A percentile compares a stretch with the other conserved stretches of the same genome.
Evolutionary conservation across 2,797 vertebrate species (phyloP).

Genomic region (Rhabdophis nuchalis): DNA sequence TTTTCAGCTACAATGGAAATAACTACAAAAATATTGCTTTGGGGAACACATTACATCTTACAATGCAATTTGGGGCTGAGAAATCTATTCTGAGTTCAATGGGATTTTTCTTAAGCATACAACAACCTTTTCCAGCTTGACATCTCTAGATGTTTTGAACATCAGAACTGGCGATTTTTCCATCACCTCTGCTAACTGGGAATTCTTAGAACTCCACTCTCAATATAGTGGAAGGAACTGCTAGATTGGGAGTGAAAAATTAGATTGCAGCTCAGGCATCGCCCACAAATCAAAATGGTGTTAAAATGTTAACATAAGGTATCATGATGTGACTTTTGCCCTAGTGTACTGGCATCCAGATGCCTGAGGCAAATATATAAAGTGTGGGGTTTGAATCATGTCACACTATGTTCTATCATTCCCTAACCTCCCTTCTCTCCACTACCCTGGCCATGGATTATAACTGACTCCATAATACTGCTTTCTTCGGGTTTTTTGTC

Average conservation of each 20-base stretch:
- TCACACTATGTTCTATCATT: not conserved
- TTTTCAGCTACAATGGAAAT: not conserved
- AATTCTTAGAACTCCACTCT: not conserved
- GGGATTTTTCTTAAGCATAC: not conserved
- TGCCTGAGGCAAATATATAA: not conserved
- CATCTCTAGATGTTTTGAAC: too few relatives aligned
- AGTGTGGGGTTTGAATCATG: not conserved
- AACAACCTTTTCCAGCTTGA: not conserved
- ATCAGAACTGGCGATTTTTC: not conserved
- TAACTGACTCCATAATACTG: not conserved
- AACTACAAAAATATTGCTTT: not conserved
- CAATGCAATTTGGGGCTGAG: not conserved
- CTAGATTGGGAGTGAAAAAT: not conserved
- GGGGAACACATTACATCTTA: not conserved
- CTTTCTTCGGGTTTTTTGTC: not conserved
- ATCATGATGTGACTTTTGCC: not conserved
- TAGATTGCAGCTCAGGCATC: not conserved
- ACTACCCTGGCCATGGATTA: not conserved
- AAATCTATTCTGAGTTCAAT: not conserved
- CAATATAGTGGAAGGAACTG: not conserved
- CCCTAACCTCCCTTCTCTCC: not conserved
- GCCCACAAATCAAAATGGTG: not conserved
- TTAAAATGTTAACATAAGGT: not conserved
- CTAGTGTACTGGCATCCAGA: not conserved
- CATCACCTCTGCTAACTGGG: not conserved